phyloP scores from a whole-genome alignment of 2,888 invertebrate genomes.

The Xestia xanthographa region DNA sequence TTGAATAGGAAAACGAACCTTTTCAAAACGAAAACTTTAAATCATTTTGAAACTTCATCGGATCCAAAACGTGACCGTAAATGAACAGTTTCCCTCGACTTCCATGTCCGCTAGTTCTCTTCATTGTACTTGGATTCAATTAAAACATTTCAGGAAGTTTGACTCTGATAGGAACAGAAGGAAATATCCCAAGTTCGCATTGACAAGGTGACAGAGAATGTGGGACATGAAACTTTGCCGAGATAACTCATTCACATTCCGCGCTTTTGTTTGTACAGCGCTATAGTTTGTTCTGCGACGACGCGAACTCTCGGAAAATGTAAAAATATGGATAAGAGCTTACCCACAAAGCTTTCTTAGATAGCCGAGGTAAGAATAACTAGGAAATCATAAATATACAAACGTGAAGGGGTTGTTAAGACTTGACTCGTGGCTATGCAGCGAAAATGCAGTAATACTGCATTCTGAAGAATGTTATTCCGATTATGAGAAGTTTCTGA shows the following conservation, averaged over 20 bases:
- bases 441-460: slow-evolving; percentile 31
- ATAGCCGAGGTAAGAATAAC: slow-evolving; percentile 39
- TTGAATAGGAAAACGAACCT: slow-evolving; percentile 48
- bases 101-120: slow-evolving; percentile 52
- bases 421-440: slow-evolving; percentile 21
- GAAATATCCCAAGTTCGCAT: slow-evolving; percentile 72
- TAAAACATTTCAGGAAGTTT: slow-evolving; percentile 68
- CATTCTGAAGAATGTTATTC: slow-evolving; percentile 28
- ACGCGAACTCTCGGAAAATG: slow-evolving; percentile 53
- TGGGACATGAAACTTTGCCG: slow-evolving; percentile 67
- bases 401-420: slow-evolving; percentile 29
- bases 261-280: slow-evolving; percentile 67
- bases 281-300: slow-evolving; percentile 63
- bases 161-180: slow-evolving; percentile 61
- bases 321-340: slow-evolving; percentile 53
- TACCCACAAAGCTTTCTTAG: slow-evolving; percentile 48
- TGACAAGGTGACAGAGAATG: slow-evolving; percentile 65
- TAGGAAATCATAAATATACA: slow-evolving; percentile 34
- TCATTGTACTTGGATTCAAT: slow-evolving; percentile 69
- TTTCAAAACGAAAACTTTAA: slow-evolving; percentile 56
- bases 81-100: slow-evolving; percentile 55
- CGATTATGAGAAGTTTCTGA: slow-evolving; percentile 58
- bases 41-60: slow-evolving; percentile 52
- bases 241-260: slow-evolving; percentile 72
- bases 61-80: slow-evolving; percentile 55